Evolutionary conservation across 2,797 vertebrate genomes (phyloP), one percentile per base, ranked within the genome.

Genomic region (Menidia menidia): DNA sequence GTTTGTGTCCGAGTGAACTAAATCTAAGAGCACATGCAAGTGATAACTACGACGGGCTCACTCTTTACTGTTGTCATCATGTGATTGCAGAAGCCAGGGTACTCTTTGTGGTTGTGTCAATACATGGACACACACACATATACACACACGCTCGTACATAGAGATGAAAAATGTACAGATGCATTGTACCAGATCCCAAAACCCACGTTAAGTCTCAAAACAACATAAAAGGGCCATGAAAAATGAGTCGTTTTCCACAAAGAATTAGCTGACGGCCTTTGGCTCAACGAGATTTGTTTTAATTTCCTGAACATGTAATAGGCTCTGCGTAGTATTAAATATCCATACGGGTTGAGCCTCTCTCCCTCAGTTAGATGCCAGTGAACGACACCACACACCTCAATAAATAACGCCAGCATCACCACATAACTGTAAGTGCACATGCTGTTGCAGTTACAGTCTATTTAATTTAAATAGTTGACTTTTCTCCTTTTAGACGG

Each of bases 261-360:
- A 85, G 75, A 87, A 87, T 73, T 81, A 80, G 82, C 71, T 81
- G 80, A 85, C 60, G 45, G 81, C 72, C 77, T 87, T 87, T 86
- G 79, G 87, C 82, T 83, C 57, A 2, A 6, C 43, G 52, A 77
- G 82, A 77, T 88, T 90, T 86, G 80, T 89, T 91, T 89, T 89
- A 87, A 92, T 92, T 93, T 90, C 87, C 89, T 88, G 71, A 87
- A 87, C 73, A 60, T 90, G 82, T 87, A 91, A 90, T 80, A 83
- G 75, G 59, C 77, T 53, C n/a, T 79, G 80, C 73, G 48, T 44
- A 60, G 79, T 91, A 89, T 91, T 88, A 86, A 89, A 88, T 79
- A 82, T 80, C 86, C 87, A 89, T 80, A 88, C 83, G 82, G 73
- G 73, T 63, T 16, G 55, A 83, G 59, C 70, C 65, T 50, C 64